Evolutionary conservation across 2,888 invertebrate genomes (phyloP).

Genomic region (Opisthograptis luteolata): DNA sequence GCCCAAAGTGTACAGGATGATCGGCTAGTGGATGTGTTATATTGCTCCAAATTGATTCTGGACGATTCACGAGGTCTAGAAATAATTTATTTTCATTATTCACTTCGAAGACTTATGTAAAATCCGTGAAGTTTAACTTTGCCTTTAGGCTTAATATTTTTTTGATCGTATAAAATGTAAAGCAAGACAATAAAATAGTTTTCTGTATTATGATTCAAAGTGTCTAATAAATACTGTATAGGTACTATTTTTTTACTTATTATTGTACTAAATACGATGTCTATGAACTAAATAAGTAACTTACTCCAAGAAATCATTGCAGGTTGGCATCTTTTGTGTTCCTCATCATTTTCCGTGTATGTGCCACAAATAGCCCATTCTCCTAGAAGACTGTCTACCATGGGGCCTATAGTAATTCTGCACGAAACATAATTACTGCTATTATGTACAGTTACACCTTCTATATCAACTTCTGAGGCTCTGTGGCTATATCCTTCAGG

Average conservation of each 20-base stretch:
- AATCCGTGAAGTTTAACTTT: no score
- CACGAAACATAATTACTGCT: slow-evolving; percentile 44
- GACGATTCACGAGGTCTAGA: slow-evolving; percentile 38
- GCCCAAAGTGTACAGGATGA: slow-evolving; percentile 48
- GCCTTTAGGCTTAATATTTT: no score
- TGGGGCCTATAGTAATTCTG: slow-evolving; percentile 45
- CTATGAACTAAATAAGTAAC: slow-evolving; percentile 27
- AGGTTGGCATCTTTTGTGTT: slow-evolving; percentile 41
- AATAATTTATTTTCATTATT: slow-evolving; percentile 11
- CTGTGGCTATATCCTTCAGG: slow-evolving; percentile 22
- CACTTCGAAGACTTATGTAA: no score
- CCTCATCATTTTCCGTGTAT: slow-evolving; percentile 25
- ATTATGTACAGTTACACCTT: slow-evolving; percentile 34
- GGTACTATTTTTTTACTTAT: no score
- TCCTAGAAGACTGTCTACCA: slow-evolving; percentile 39
- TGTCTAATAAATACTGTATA: no score
- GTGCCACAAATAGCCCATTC: slow-evolving; percentile 44
- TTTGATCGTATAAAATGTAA: no score
- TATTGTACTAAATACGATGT: no score
- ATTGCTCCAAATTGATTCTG: slow-evolving; percentile 32
- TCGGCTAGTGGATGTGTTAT: slow-evolving; percentile 19
- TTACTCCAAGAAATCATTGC: slow-evolving; percentile 45
- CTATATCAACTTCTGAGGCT: slow-evolving; percentile 12
- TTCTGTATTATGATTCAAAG: no score
- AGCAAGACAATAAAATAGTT: no score